These are phyloP conservation scores for Recurvirostra avosetta DNA, from an alignment of 2,113 vertebrate genomes.

Conservation along the genomic window DNA sequence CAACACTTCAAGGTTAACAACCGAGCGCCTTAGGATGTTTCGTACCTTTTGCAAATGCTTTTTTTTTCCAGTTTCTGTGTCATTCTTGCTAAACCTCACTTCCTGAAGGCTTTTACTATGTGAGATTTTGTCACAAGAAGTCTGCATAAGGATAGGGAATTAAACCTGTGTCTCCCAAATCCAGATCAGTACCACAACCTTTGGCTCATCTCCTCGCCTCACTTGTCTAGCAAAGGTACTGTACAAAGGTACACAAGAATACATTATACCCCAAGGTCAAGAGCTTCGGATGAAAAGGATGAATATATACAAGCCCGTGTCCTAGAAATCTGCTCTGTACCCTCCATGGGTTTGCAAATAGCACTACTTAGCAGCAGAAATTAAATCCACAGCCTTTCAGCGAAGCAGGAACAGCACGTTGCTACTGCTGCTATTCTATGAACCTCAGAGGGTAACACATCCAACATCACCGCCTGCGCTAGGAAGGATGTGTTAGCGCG, in stretches of 20 bases:
- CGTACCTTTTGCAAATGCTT: background rate
- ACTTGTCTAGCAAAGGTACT: background rate
- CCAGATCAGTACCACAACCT: conserved; percentile 33
- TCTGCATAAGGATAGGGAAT: background rate
- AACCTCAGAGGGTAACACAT: background rate
- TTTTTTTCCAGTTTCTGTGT: background rate
- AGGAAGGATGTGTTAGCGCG: background rate
- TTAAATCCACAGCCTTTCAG: conserved; percentile 30
- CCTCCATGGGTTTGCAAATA: conserved; percentile 42
- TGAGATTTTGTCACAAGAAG: background rate
- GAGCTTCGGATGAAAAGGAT: background rate
- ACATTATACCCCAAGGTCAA: conserved; percentile 18
- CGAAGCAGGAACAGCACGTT: background rate
- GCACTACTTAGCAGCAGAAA: conserved; percentile 7
- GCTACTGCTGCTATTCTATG: background rate
- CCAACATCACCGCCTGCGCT: background rate
- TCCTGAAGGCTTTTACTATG: conserved; percentile 24
- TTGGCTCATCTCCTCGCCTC: background rate
- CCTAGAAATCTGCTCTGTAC: conserved; percentile 22
- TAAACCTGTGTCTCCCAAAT: background rate
- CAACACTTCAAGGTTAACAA: background rate
- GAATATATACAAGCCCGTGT: background rate
- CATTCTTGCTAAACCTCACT: background rate
- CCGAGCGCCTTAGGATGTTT: background rate
- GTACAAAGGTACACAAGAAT: conserved; percentile 10